Evolutionary conservation across 2,113 vertebrate species (phyloP), one percentile per base, ranked within the genome.

Genomic region (Numida meleagris): DNA sequence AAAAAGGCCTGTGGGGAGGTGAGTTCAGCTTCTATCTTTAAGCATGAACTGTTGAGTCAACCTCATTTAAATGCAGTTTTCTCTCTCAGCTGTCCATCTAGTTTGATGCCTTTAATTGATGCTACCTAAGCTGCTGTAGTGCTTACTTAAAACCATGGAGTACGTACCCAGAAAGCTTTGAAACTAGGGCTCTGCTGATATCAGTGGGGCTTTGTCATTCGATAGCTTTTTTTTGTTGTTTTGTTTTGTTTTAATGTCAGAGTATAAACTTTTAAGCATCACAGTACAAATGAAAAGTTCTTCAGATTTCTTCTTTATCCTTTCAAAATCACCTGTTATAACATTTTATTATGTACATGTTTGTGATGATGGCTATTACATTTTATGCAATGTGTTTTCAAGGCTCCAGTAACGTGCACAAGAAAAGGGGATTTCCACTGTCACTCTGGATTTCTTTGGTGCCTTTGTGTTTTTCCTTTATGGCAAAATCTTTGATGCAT

Each of bases 181-280:
- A 27, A 2, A 0, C 16, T 31, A 33, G 7, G 7, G 6, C 11
- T 20, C 38, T 34, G 24, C 12, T 82, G 59, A 4, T 50, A 31
- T 36, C 31, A 21, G 0, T 0, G 2, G 4, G 7, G 4, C 17
- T 43, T 12, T 55, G 59, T 6, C 34, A 63, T 4, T 43, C 23
- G 18, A 1, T 0, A 12, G 29, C 51, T 51, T 25, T 59, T 10
- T 29, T 29, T 17, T 1, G 2, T 9, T 1, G 7, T 73, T 66
- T 8, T 31, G 46, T 2, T 8, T 74, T 66, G 9, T 31, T 71
- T 61, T 21, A 40, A 13, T 15, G 9, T 12, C 27, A 74, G 19
- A 16, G 5, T 29, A 67, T 8, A 10, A 9, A 43, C 11, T 7
- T 40, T 38, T 33, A 34, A 82, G 40, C 31, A 83, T 5, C 24